Percentiles rank a stretch among this genome's conserved stretches.
phyloP scores from a whole-genome alignment of 2,113 vertebrate genomes.

The Recurvirostra avosetta region DNA sequence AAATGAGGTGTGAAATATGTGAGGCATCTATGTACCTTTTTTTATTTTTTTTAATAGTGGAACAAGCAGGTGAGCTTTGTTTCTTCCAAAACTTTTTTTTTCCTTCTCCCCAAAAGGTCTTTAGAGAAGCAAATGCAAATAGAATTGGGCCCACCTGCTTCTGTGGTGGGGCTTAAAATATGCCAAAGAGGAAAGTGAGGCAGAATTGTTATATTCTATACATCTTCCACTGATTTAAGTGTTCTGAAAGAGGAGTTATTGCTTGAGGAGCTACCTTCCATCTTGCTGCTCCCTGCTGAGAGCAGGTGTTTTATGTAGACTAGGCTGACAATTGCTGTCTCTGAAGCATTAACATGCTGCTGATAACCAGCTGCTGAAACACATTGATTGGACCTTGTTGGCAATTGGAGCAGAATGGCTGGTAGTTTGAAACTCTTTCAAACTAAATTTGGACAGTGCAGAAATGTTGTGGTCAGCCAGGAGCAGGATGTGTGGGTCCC shows the following conservation, averaged over 20 bases:
- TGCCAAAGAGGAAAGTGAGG: not conserved
- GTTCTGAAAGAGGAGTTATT: not conserved
- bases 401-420: not conserved
- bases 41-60: not conserved
- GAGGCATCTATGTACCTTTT: not conserved
- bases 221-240: not conserved
- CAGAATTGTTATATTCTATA: not conserved
- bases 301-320: slow-evolving; percentile 47
- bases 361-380: slow-evolving; percentile 26
- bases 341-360: slow-evolving; percentile 34
- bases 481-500: not conserved
- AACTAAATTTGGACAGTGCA: not conserved
- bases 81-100: not conserved
- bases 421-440: slow-evolving; percentile 19
- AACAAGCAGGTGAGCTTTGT: not conserved
- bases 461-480: slow-evolving; percentile 13
- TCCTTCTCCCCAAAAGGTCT: not conserved
- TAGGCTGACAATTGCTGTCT: slow-evolving; percentile 20
- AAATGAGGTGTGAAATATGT: not conserved
- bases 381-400: not conserved
- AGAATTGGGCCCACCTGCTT: not conserved
- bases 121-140: not conserved
- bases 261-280: not conserved
- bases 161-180: not conserved
- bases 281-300: slow-evolving; percentile 14